Evolutionary conservation across 2,797 vertebrate genomes (phyloP), one percentile per base, ranked within the genome.

Genomic region (Argya squamiceps): DNA sequence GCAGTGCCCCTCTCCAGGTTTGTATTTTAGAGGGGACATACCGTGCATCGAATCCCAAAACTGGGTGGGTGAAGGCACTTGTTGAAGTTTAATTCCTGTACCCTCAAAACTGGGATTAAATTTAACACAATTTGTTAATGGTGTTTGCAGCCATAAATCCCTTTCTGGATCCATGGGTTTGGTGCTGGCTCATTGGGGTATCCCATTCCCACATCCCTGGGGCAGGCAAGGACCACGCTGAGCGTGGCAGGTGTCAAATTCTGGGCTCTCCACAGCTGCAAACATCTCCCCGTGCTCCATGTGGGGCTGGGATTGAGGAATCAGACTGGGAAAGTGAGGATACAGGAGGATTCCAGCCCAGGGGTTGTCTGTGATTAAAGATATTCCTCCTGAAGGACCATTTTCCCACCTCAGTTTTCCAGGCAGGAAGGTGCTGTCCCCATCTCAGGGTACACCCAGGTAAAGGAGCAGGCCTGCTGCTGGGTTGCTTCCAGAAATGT

Each of bases 11-110:
- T 23, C 34, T 44, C 19, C 0, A 3, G 5, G 10, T 41, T 15
- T 2, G 41, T 11, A 65, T 29, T 55, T 37, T 1, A 22, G 34
- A 67, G 21, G 12, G 46, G 18, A 44, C 0, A 0, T 12, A 21
- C n/a, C 0, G 3, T 22, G 3, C 18, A 1, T 8, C 0, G 0
- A 9, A 32, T 20, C 52, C 34, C 9, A 1, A 10, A 19, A 8
- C 4, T 3, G 59, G 17, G 21, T 15, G 27, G 59, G 39, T 2
- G 5, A 70, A 64, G 50, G 75, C 64, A 95, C 91, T 83, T 79
- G 89, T 73, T 93, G 95, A n/a, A 63, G 34, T 58, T 84, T 16
- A 19, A 50, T 76, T 47, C n/a, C 56, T 27, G 24, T 17, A 6
- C 12, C 70, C 49, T 37, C 7, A 1, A 2, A 69, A 55, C 32